phyloP scores from a whole-genome alignment of 2,113 vertebrate species.

The Hemichromis elongatus region DNA sequence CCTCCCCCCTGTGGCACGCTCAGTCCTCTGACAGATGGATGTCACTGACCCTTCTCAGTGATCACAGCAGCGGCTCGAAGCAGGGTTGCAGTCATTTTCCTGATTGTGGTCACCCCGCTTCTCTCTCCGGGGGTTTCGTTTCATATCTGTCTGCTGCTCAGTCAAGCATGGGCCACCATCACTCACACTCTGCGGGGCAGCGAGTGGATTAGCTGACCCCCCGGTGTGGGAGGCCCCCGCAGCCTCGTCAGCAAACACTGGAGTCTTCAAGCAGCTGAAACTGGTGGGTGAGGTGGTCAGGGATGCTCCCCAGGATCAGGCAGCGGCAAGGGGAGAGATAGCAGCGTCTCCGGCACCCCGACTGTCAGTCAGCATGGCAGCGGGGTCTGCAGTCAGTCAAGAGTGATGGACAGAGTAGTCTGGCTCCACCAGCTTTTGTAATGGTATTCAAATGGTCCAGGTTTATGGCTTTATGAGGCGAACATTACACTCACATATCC shows the following conservation, averaged over 20 bases:
- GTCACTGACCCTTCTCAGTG: slow-evolving; percentile 13
- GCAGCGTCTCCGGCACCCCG: slow-evolving; percentile 62
- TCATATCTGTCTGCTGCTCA: slow-evolving; percentile 47
- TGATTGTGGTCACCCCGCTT: background rate
- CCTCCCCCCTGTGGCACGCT: background rate
- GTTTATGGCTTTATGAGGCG: background rate
- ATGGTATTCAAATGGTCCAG: background rate
- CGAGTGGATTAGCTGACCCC: slow-evolving; percentile 51
- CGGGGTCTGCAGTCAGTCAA: slow-evolving; percentile 32
- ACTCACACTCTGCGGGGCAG: slow-evolving; percentile 42
- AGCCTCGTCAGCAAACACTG: slow-evolving; percentile 48
- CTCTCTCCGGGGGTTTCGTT: slow-evolving; percentile 7
- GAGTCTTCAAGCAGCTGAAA: slow-evolving; percentile 8
- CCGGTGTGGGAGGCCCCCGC: slow-evolving; percentile 46
- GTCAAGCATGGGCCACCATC: slow-evolving; percentile 40
- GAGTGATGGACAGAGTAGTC: slow-evolving; percentile 20
- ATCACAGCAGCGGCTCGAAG: slow-evolving; percentile 41
- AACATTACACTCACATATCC: background rate
- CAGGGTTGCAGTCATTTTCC: slow-evolving; percentile 34
- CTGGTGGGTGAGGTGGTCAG: slow-evolving; percentile 9
- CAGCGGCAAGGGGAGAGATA: slow-evolving; percentile 46
- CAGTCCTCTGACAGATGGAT: slow-evolving; percentile 23
- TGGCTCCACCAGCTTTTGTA: background rate
- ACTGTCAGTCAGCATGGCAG: slow-evolving; percentile 31
- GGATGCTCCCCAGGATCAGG: slow-evolving; percentile 59